Evolutionary conservation across 2,113 vertebrate genomes (phyloP), one percentile per base, ranked within the genome.

Genomic region (Carassius gibelio): DNA sequence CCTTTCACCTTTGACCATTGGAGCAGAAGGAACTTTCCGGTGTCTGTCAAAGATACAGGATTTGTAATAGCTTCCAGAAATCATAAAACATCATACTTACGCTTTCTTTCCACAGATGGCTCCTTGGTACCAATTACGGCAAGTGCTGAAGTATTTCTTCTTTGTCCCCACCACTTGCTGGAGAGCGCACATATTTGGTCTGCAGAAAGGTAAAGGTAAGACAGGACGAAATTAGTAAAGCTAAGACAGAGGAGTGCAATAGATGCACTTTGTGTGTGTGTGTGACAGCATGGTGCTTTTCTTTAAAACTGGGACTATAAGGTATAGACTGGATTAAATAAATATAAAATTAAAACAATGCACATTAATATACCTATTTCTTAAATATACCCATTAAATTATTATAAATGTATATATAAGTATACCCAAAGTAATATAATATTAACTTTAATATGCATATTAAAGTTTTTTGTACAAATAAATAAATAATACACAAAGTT

Each of bases 141-240:
- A 99, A 75, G 97, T 99, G 90, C 97, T 99, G 89, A 98, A 98
- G 87, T 99, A 99, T 91, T 99, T 99, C 94, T 98, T 99, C 91
- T 95, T 97, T 88, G 97, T 99, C 88, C 98, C 98, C 92, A 96
- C 91, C 87, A 99, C 96, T 95, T 99, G 97, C 89, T 99, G 98
- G 84, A 99, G 96, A 36, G 98, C 97, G 55, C 98, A 99, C 80
- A 99, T 96, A 48, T 99, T 99, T 85, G 96, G 97, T 69, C 98
- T 99, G 89, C 50, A 81, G 30, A 79, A 34, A 76, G 19, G 71
- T 81, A 79, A 34, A 76, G 19, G 71, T 81, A 78, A 87, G 13
- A 52, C 34, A 82, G 15, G 14, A 72, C 82, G n/a, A 88, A 75
- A 84, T 64, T 61, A 0, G 8, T 14, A 62, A 62, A 36, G 55